Percentiles rank a stretch among this genome's conserved stretches.
Evolutionary conservation across 2,797 vertebrate species (phyloP).

Genomic region (Eupleurogrammus muticus): DNA sequence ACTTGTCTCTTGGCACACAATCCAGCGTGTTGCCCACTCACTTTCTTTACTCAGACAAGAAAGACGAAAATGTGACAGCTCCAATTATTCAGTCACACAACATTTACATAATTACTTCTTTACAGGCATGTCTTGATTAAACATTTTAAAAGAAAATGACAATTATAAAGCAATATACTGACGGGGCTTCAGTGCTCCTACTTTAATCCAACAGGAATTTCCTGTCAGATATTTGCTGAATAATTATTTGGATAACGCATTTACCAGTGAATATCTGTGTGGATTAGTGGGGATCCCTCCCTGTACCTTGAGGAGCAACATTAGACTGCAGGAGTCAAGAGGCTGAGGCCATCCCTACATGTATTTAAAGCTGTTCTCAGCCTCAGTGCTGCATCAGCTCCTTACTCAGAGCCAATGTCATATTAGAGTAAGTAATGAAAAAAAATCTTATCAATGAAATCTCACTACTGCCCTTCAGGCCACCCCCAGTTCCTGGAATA

Average conservation of each 20-base stretch:
- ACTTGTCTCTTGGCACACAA: background rate
- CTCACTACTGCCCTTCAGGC: background rate
- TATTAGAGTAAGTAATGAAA: background rate
- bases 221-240: background rate
- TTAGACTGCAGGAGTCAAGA: background rate
- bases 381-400: background rate
- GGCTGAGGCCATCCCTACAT: constrained; percentile 1
- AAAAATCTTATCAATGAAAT: constrained; percentile 32
- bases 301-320: background rate
- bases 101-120: background rate
- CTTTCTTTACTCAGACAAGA: background rate
- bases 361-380: constrained; percentile 14
- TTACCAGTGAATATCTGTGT: constrained; percentile 21
- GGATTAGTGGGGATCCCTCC: constrained; percentile 18
- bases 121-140: background rate
- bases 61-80: background rate
- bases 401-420: background rate
- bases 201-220: constrained; percentile 9
- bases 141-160: background rate
- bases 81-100: background rate
- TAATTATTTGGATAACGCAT: constrained; percentile 1
- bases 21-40: background rate
- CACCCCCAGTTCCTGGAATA: constrained; percentile 24
- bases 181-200: background rate
- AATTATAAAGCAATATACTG: background rate